These are phyloP conservation scores for Sepioteuthis lessoniana DNA, from an alignment of 2,888 invertebrate genomes.

Conservation along the genomic window DNA sequence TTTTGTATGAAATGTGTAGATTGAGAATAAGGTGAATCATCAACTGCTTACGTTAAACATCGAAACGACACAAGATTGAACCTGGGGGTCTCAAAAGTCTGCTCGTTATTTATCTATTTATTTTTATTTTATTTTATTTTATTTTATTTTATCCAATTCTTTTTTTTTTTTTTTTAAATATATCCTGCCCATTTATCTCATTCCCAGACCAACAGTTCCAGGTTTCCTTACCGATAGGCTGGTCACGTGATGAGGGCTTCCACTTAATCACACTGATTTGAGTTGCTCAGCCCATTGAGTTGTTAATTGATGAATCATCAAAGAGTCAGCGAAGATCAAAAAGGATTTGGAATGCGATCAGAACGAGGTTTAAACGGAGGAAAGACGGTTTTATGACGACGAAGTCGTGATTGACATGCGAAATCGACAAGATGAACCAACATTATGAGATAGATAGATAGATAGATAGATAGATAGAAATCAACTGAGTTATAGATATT, in stretches of 20 bases:
- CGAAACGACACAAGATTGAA: neutral
- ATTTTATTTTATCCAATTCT: no score
- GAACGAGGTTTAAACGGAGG: neutral
- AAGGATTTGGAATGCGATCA: neutral
- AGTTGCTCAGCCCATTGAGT: neutral
- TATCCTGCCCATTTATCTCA: neutral
- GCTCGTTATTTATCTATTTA: neutral
- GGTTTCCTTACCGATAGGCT: neutral
- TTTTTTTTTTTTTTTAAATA: no score
- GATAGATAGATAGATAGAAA: no score
- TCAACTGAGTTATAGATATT: no score
- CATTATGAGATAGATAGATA: neutral
- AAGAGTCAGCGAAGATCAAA: neutral
- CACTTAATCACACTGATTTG: neutral
- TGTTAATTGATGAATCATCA: neutral
- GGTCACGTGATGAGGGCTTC: neutral
- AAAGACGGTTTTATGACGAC: neutral
- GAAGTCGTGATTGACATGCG: neutral
- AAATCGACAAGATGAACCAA: neutral
- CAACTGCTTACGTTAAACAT: no score
- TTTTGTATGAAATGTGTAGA: no score
- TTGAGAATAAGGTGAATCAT: no score
- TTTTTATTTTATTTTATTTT: neutral
- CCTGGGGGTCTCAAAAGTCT: neutral
- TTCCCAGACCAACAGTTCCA: neutral